Evolutionary conservation across 2,888 invertebrate genomes (phyloP), one percentile per base, ranked within the genome.

Genomic region (Lasioglossum figueresi): DNA sequence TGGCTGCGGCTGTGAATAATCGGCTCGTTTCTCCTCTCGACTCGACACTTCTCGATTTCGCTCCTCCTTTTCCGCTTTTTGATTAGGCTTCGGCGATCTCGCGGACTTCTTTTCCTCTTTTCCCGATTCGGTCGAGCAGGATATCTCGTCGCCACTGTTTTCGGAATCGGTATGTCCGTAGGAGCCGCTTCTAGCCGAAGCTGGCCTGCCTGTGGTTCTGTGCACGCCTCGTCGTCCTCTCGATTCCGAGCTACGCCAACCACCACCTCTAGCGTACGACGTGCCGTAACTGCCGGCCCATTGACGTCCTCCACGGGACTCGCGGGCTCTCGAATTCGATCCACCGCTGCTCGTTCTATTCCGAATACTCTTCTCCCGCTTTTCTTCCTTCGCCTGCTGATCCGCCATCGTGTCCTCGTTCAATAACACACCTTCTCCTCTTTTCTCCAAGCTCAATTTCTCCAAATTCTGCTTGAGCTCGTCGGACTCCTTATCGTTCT

Each of bases 141-240:
- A 96, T 40, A 96, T 95, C 88, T 97, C 97, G 86, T 98, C 98
- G 4, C 97, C 97, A 37, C 97, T 97, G 59, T 97, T 97, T 91
- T 98, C 98, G 0, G 97, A 97, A 93, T 98, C 98, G 23, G 97
- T 97, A 75, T 96, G 96, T 68, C 95, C 95, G 91, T 95, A 96
- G 43, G 96, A 96, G 27, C 95, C 95, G 74, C 95, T 95, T 86
- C 95, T 95, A 0, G 91, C 93, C 4, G 95, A 94, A 6, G 94
- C 93, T n/a, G 94, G 92, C 78, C 95, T 92, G 4, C 93, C 93
- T 90, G 95, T 82, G 88, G 95, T 85, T 88, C 95, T 90, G 86
- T 95, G 89, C 19, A 94, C 92, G 56, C 93, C 92, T 76, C 95
- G 90, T 75, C 95, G 92, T 73, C 95, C 94, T 77, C 95, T 93